phyloP scores from a whole-genome alignment of 2,797 vertebrate genomes.

The Melanitta fusca region DNA sequence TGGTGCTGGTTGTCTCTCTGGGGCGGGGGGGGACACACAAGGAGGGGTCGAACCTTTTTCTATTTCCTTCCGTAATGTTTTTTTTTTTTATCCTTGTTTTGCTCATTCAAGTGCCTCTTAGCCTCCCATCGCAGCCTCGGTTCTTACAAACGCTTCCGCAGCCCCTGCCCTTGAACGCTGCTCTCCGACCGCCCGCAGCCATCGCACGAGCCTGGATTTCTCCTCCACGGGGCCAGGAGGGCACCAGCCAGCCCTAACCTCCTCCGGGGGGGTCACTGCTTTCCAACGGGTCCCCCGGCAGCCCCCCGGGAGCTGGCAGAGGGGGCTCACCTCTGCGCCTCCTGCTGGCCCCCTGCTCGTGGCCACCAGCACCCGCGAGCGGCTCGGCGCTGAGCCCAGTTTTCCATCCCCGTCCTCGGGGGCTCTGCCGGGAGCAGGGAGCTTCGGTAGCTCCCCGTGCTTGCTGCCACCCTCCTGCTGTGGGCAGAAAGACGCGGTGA shows the following conservation, averaged over 20 bases:
- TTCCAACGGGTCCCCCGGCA: background rate
- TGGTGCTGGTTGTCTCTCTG: background rate
- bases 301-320: background rate
- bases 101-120: conserved; percentile 78
- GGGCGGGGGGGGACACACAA: background rate
- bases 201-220: background rate
- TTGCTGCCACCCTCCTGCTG: background rate
- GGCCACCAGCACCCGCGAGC: background rate
- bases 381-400: background rate
- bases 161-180: background rate
- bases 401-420: rapidly evolving
- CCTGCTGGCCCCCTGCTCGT: background rate
- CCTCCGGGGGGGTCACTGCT: rapidly evolving
- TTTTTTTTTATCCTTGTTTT: conserved; percentile 48
- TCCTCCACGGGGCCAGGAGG: background rate
- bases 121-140: conserved; percentile 12
- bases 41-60: conserved; percentile 38
- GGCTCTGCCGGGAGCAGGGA: background rate
- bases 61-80: conserved; percentile 57
- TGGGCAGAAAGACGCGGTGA: rapidly evolving
- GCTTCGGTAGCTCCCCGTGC: rapidly evolving
- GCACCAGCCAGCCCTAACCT: rapidly evolving
- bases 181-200: background rate
- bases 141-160: background rate
- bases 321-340: background rate